These are phyloP conservation scores for Cygnus buccinator DNA, from an alignment of 2,113 vertebrate species.

Conservation along the genomic window DNA sequence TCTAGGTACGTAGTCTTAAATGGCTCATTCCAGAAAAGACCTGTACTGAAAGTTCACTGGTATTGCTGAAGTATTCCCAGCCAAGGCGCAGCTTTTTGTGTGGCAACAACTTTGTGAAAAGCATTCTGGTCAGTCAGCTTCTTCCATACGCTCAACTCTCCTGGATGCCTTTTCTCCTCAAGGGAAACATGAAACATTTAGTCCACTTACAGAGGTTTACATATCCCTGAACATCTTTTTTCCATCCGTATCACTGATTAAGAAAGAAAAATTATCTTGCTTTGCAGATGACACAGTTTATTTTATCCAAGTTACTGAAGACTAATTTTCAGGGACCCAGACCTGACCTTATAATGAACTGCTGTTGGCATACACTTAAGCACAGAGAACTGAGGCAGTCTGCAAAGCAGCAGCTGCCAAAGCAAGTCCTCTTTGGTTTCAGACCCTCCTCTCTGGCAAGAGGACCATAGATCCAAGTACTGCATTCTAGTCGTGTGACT, in stretches of 20 bases:
- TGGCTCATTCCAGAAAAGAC: neutral
- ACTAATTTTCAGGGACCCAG: neutral
- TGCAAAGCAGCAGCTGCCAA: neutral
- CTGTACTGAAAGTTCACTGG: neutral
- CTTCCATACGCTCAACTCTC: neutral
- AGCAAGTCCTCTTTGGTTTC: neutral
- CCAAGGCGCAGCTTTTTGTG: neutral
- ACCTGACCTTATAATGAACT: neutral
- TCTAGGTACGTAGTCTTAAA: neutral
- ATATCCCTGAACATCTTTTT: neutral
- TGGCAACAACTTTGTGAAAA: neutral
- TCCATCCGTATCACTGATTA: neutral
- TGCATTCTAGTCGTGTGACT: neutral
- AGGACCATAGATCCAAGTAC: neutral
- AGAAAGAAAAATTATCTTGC: neutral
- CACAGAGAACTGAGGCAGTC: neutral
- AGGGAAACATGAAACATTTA: neutral
- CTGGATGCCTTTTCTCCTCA: neutral
- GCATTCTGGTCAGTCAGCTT: neutral
- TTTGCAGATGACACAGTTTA: neutral
- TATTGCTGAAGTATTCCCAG: neutral
- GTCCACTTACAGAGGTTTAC: neutral
- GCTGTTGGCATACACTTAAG: neutral
- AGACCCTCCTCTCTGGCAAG: neutral
- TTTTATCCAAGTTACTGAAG: neutral